These are phyloP conservation scores for Bombylius major DNA, from an alignment of 2,888 invertebrate genomes.

Conservation along the genomic window DNA sequence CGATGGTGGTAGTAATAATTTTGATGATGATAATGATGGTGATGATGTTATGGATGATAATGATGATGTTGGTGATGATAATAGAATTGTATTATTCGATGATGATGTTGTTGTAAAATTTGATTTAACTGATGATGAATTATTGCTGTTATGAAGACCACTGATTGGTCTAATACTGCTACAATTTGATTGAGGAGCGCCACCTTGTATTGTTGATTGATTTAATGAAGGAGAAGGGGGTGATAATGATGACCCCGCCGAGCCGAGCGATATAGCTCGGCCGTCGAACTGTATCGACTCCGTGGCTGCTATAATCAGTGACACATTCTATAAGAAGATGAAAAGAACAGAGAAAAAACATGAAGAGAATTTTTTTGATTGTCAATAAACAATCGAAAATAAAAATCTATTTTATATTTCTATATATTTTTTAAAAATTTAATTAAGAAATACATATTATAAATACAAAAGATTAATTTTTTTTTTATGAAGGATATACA, in stretches of 20 bases:
- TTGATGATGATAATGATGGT: background rate
- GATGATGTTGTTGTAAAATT: constrained; percentile 2
- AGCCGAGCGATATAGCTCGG: constrained; percentile 19
- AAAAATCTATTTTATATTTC: too few relatives aligned
- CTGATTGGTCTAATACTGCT: background rate
- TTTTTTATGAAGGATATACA: too few relatives aligned
- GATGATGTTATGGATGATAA: background rate
- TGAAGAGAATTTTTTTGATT: background rate
- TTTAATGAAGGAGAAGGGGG: constrained; percentile 3
- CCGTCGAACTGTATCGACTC: constrained; percentile 21
- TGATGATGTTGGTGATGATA: background rate
- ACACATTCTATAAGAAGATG: constrained; percentile 14
- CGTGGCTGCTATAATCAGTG: constrained; percentile 18
- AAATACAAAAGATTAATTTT: too few relatives aligned
- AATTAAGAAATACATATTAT: too few relatives aligned
- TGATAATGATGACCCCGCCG: constrained; percentile 5
- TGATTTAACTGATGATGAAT: constrained; percentile 2
- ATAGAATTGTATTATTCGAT: background rate
- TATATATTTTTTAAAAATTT: too few relatives aligned
- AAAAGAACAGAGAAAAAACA: background rate
- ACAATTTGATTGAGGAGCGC: background rate
- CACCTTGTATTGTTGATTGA: background rate
- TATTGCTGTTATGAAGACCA: constrained; percentile 1
- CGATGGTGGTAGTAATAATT: background rate
- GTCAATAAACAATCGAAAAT: background rate